Base-by-base conservation (phyloP, 2,888 invertebrate species). In the Pseudolycoriella hygida region DNA sequence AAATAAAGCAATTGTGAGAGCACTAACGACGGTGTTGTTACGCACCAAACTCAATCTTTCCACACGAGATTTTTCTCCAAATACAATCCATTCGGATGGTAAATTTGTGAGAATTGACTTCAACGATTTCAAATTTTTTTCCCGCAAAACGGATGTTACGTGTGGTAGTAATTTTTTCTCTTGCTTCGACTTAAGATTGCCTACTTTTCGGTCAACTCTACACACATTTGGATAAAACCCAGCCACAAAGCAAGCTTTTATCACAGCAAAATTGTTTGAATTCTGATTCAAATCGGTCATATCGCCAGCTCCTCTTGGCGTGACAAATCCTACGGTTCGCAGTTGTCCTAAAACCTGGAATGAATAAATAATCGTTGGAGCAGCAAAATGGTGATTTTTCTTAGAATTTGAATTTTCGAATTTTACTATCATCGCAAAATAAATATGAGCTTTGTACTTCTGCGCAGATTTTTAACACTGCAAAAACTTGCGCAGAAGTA, bases 171-270 rank as follows among this genome's bases (percentile, higher is more conserved):
- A 65, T 15, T 64, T 63, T 0, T 67, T 66, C 50, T 74, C 73
- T 12, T 70, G 78, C 56, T 76, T 74, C 5, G 81, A 79, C 15
- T 78, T 66, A 11, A 86, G 59, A 2, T 73, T 70, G 12, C 66
- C 61, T 19, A 73, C 70, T 17, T 74, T 72, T 12, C 79, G 65
- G 58, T 83, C 80, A 1, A 83, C 75, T 17, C 79, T 71, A 15
- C 85, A 83, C 39, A 96, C 63, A 53, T 88, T 86, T 0, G 97
- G 96, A 64, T 94, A 96, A 48, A 87, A 70, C 0, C 96, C 94
- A 3, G 86, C 84, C 19, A 80, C 77, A 30, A 96, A 67, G 2
- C 88, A 87, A 1, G 87, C 85, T 59, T 94, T 94, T 0, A 97
- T 80, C 45, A 94, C 76, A 11, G 88, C 80, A 89, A 89, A 90